Percentiles rank a stretch among this genome's conserved stretches.
Conservation (phyloP, 1,140 invertebrate genomes). For the Papilio xuthus region DNA sequence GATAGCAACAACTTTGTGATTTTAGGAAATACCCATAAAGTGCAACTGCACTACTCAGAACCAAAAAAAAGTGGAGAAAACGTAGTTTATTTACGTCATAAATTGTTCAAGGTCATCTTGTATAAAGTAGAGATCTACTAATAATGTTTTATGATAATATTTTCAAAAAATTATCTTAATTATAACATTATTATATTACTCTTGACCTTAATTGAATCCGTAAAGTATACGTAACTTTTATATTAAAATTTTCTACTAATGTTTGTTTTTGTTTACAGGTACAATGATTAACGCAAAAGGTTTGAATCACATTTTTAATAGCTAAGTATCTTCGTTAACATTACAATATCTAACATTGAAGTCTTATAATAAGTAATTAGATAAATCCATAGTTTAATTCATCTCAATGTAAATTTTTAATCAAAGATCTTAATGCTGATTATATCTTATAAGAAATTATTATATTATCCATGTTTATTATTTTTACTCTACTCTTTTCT, state of each 20-base stretch:
- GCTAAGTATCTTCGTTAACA: neutral
- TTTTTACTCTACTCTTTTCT: neutral
- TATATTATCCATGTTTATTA: neutral
- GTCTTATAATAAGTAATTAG: neutral
- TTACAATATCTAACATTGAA: neutral
- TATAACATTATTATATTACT: too few species aligned
- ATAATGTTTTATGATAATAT: neutral
- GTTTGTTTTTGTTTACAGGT: neutral
- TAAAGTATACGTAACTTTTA: neutral
- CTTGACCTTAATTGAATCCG: neutral
- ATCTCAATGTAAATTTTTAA: slow-evolving; percentile 1
- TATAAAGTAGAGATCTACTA: neutral
- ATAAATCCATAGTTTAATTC: neutral
- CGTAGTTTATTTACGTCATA: neutral
- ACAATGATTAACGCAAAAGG: neutral
- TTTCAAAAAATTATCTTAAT: neutral
- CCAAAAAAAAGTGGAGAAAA: neutral
- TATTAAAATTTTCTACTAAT: neutral
- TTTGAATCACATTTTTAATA: neutral
- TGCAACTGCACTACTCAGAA: too few species aligned
- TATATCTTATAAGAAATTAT: too few species aligned
- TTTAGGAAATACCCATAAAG: neutral
- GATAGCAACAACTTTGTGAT: neutral
- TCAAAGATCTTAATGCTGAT: neutral
- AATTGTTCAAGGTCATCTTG: neutral